Base-by-base conservation (phyloP, 2,888 invertebrate genomes). In the Petrolisthes cinctipes region DNA sequence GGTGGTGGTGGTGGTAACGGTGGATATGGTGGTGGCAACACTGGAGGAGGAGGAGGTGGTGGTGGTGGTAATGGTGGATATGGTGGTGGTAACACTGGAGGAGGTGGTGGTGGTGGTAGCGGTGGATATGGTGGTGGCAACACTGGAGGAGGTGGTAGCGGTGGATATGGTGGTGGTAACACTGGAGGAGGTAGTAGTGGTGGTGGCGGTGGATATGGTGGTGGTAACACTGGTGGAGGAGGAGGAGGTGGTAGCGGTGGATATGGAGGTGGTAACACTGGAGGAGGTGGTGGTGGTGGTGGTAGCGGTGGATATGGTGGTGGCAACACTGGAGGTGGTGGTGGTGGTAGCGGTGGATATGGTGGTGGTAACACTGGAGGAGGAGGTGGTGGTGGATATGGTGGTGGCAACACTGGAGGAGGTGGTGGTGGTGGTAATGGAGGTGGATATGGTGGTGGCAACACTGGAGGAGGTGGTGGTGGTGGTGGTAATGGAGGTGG, bases 401-500 rank as follows among this genome's bases (percentile, higher is more conserved):
- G 61, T 5, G 71, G 71, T 51, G 57, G 71, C 20, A 71, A 73
- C 9, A 5, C 68, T 20, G 51, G 37, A n/a, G 81, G 81, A 9
- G 57, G 76, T 51, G 23, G 82, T 20, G 57, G 76, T 51, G 20
- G 76, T 20, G 51, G 37, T 20, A 79, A 56, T 4, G 51, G 76
- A 51, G 54, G 82, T 20, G 80, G 80, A 14, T 9, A 61, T 61
- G 83, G 71, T 14, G 83, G 83, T 20, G 83, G 83, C 5, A 17
- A 76, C 5, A 66, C 7, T 57, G 78, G 78, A 5, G 73, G 73
- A 1, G 14, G 66, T 4, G 76, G 7, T 20, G 23, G 54, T 0
- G 76, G 78, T 17, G 86, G 86, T 17, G 61, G n/a, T 82, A 66
- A 75, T 7, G 68, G 71, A n/a, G 86, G 86, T 37, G 81, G 73